Conservation (phyloP, 1,140 invertebrate species). For the Chlorops oryzae region DNA sequence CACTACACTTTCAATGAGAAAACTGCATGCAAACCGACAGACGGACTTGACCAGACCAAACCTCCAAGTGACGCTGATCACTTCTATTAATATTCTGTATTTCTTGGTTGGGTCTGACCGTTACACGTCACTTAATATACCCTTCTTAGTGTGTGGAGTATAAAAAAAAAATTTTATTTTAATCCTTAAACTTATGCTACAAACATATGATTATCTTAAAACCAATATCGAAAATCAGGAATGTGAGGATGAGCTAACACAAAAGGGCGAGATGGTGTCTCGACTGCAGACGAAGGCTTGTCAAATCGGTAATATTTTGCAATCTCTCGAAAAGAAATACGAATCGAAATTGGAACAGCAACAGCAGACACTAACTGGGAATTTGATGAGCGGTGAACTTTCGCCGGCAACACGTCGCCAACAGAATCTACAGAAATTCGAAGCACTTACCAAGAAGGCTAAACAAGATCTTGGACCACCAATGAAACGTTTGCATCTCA, state of each 20-base stretch:
- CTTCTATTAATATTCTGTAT: no score
- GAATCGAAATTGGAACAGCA: slow-evolving; percentile 41
- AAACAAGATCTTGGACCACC: slow-evolving; percentile 43
- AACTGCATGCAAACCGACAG: no score
- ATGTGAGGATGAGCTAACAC: slow-evolving; percentile 84
- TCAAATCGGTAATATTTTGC: slow-evolving; percentile 83
- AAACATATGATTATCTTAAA: no score
- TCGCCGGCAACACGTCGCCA: slow-evolving; percentile 38
- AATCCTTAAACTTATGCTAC: no score
- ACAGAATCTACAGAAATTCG: slow-evolving; percentile 44
- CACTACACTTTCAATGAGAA: no score
- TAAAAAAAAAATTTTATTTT: no score
- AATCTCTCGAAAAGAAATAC: slow-evolving; percentile 77
- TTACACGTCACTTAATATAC: no score
- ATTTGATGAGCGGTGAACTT: slow-evolving; percentile 25
- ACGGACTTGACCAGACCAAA: no score
- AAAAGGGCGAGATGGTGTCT: slow-evolving; percentile 86
- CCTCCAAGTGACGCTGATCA: no score
- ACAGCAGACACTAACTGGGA: slow-evolving; percentile 11
- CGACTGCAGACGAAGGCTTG: slow-evolving; percentile 82
- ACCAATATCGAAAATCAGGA: no score
- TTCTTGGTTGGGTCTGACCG: no score
- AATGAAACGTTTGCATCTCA: slow-evolving; percentile 42
- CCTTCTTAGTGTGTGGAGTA: no score
- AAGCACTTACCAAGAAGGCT: slow-evolving; percentile 43